A percentile compares a stretch with the other conserved stretches of the same genome.
Conservation (phyloP, 2,888 invertebrate species). For the Amphipoea lucens region DNA sequence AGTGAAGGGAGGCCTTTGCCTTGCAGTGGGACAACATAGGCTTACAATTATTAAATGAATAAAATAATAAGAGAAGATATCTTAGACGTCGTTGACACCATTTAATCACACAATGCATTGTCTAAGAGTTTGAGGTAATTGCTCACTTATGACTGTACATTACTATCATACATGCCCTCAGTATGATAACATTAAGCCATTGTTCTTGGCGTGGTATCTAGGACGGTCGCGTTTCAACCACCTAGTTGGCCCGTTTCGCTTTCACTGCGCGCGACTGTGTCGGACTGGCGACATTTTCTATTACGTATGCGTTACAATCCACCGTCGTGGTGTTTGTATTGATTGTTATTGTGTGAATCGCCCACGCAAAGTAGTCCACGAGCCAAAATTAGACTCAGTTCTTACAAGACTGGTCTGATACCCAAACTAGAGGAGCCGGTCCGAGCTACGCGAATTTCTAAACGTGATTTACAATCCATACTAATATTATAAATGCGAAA, state of each 20-base stretch:
- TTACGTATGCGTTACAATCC: conserved; percentile 57
- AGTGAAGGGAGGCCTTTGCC: neutral
- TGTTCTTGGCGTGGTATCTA: conserved; percentile 61
- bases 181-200: conserved; percentile 54
- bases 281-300: conserved; percentile 55
- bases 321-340: conserved; percentile 43
- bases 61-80: neutral
- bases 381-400: conserved; percentile 47
- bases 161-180: conserved; percentile 38
- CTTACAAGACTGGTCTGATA: conserved; percentile 16
- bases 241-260: conserved; percentile 61
- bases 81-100: neutral
- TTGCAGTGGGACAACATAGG: neutral
- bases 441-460: neutral
- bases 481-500: too few species aligned
- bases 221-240: conserved; percentile 52
- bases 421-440: neutral
- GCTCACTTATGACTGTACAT: conserved; percentile 27
- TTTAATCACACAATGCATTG: conserved; percentile 26
- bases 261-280: conserved; percentile 53
- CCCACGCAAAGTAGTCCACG: conserved; percentile 42
- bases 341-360: conserved; percentile 55
- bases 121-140: conserved; percentile 26
- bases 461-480: neutral
- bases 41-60: neutral